A percentile compares a stretch with the other conserved stretches of the same genome.
Conservation (phyloP, 2,797 vertebrate species). For the Tinamus major region DNA sequence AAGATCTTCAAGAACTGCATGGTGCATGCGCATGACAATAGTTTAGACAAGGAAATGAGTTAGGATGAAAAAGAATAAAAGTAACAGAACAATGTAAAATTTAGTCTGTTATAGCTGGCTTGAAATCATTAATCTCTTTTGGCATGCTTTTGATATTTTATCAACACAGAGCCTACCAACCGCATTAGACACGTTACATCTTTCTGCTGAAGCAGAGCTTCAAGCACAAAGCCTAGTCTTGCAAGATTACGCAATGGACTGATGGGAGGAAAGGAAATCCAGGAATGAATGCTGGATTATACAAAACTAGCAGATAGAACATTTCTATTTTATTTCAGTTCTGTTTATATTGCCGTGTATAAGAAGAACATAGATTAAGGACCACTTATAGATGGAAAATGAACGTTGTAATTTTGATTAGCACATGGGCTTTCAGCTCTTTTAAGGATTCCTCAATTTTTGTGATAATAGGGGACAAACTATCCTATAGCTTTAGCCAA, state of each 20-base stretch:
- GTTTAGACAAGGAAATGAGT: background rate
- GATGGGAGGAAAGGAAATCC: background rate
- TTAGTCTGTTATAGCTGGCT: background rate
- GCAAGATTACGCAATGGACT: background rate
- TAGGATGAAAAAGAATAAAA: background rate
- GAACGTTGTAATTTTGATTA: background rate
- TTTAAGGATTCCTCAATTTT: background rate
- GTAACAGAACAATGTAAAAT: background rate
- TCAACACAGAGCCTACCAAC: background rate
- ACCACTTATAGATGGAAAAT: fast-evolving
- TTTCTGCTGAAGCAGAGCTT: background rate
- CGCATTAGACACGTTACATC: background rate
- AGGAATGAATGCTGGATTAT: background rate
- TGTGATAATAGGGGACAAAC: background rate
- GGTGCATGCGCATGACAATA: background rate
- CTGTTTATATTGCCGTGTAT: background rate
- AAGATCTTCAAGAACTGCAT: background rate
- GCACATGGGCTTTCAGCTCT: background rate
- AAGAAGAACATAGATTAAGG: background rate
- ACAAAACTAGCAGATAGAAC: background rate
- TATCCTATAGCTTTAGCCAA: background rate
- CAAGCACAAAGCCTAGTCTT: background rate
- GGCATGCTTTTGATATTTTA: background rate
- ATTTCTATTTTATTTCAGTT: background rate
- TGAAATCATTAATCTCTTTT: background rate